phyloP scores from a whole-genome alignment of 2,888 invertebrate species.

The Caenorhabditis drosophilae region DNA sequence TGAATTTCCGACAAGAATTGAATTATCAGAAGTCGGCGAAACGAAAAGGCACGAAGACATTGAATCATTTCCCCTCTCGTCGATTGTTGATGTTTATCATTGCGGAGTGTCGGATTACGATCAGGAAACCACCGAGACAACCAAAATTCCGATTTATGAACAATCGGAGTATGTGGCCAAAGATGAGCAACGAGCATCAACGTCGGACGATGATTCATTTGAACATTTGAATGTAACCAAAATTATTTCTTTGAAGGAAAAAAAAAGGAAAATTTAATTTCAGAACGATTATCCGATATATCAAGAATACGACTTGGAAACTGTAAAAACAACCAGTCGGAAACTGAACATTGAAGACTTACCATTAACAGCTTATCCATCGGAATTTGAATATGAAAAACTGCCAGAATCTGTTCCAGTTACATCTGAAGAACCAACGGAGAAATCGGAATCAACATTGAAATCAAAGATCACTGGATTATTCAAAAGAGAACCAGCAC shows the following conservation, averaged over 20 bases:
- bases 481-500: conserved; percentile 29
- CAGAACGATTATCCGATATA: conserved; percentile 23
- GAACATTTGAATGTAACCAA: too few relatives aligned
- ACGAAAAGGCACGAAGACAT: conserved; percentile 14
- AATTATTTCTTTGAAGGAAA: too few relatives aligned
- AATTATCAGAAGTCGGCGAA: too few relatives aligned
- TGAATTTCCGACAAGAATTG: conserved; percentile 16
- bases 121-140: conserved; percentile 12
- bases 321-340: conserved; percentile 13
- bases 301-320: conserved; percentile 12
- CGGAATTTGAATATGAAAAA: conserved; percentile 12
- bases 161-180: conserved; percentile 36
- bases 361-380: conserved; percentile 24
- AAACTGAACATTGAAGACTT: conserved; percentile 19
- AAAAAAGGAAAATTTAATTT: too few relatives aligned
- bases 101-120: conserved; percentile 19
- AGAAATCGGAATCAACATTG: conserved; percentile 11
- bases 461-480: conserved; percentile 12
- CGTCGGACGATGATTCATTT: conserved; percentile 23
- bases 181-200: conserved; percentile 33
- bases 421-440: not conserved
- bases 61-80: conserved; percentile 14
- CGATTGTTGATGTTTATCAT: conserved; percentile 31
- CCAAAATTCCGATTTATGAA: conserved; percentile 16
- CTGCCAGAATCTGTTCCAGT: conserved; percentile 1